These are phyloP conservation scores for Rallus crepitans DNA, from an alignment of 2,797 vertebrate genomes.

Conservation along the genomic window DNA sequence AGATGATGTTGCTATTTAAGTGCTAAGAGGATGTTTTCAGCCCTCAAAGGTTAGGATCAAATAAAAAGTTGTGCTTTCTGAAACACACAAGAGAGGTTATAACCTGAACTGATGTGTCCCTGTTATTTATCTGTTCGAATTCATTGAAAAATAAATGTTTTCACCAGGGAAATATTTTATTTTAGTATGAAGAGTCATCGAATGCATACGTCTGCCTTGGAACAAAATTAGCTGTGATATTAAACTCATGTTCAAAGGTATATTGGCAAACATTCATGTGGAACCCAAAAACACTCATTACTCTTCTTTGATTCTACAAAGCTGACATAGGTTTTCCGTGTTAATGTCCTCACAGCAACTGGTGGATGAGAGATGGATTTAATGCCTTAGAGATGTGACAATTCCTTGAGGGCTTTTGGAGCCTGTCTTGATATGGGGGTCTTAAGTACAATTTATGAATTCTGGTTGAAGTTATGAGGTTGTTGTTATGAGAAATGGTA, in stretches of 20 bases:
- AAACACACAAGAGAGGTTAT: constrained; percentile 11
- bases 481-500: constrained; percentile 1
- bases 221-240: constrained; percentile 42
- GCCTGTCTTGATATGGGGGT: background rate
- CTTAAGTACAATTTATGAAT: constrained; percentile 33
- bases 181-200: constrained; percentile 28
- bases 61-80: constrained; percentile 44
- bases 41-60: constrained; percentile 62
- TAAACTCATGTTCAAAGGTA: background rate
- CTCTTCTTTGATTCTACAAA: background rate
- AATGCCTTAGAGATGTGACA: background rate
- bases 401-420: constrained; percentile 10
- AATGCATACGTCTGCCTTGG: background rate
- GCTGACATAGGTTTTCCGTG: background rate
- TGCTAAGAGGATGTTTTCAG: constrained; percentile 50
- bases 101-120: background rate
- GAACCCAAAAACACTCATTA: background rate
- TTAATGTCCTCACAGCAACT: background rate
- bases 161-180: constrained; percentile 38
- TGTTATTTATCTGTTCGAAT: constrained; percentile 60
- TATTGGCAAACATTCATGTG: background rate
- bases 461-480: background rate
- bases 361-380: constrained; percentile 1
- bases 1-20: constrained; percentile 64
- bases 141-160: constrained; percentile 41